Evolutionary conservation across 2,888 invertebrate genomes (phyloP).

Genomic region (Epinotia bilunana): DNA sequence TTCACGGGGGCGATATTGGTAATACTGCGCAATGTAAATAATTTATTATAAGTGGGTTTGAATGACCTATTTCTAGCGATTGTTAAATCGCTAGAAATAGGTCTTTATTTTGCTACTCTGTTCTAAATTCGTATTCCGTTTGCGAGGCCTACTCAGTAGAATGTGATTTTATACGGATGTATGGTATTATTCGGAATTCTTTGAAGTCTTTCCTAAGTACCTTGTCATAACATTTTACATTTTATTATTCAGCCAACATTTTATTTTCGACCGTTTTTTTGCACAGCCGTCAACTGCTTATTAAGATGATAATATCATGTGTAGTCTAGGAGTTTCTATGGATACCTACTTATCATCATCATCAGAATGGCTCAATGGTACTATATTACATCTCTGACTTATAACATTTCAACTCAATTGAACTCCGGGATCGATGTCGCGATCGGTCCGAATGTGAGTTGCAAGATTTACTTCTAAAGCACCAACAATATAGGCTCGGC

Average conservation of each 20-base stretch:
- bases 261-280: too few species aligned
- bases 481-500: too few species aligned
- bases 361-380: too few species aligned
- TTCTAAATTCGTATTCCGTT: slow-evolving; percentile 8
- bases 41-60: slow-evolving; percentile 37
- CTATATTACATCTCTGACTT: too few species aligned
- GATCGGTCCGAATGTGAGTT: not conserved
- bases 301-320: not conserved
- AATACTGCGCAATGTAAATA: slow-evolving; percentile 37
- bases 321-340: not conserved
- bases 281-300: not conserved
- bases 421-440: too few species aligned
- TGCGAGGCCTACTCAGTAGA: slow-evolving; percentile 2
- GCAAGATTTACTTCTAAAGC: not conserved
- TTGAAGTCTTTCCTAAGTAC: not conserved
- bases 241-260: too few species aligned
- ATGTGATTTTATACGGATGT: not conserved
- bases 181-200: not conserved
- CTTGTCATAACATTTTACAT: not conserved
- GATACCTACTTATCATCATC: too few species aligned
- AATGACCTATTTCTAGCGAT: too few species aligned
- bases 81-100: slow-evolving; percentile 31
- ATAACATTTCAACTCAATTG: too few species aligned
- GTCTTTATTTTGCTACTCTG: slow-evolving; percentile 23
- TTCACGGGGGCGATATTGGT: slow-evolving; percentile 28